Evolutionary conservation across 2,888 invertebrate species (phyloP), one percentile per base, ranked within the genome.

Genomic region (Acronicta aceris): DNA sequence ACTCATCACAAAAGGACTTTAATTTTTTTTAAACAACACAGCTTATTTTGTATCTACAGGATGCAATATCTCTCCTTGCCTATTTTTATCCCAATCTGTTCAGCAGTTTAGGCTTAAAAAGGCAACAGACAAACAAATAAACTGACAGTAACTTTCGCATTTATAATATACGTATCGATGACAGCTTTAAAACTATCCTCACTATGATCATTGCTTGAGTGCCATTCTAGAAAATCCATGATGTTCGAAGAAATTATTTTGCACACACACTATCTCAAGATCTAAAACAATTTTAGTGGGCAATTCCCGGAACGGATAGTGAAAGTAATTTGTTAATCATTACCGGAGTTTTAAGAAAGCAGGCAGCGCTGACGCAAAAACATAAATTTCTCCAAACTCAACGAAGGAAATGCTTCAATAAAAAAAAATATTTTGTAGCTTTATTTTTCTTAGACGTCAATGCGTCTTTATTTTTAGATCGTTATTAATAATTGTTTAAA

Each of bases 381-480:
- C 49, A 53, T 60, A 55, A 60, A 68, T 65, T 46, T 21, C 42
- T 42, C 56, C 56, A 59, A 42, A 61, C 56, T 55, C 55, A 53
- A 57, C 30, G 57, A 59, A 47, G 46, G 49, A 76, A 61, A 45
- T 12, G 40, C 38, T 42, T 27, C 43, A 55, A 50, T 41, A 63
- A 65, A 67, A 71, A 63, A 65, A 67, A 71, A 62, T 59, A 60
- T 69, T 71, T 69, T 36, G 70, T 71, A 51, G 50, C 45, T 58
- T 77, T 80, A 76, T 76, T 77, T 77, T 65, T 65, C 69, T 48
- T 55, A 56, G 66, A 66, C 77, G 72, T 72, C 69, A 74, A 61
- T 50, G 57, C 27, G 41, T 74, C 51, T 56, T 63, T 78, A 70
- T 74, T 76, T 78, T 65, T 47, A 68, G 64, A 68, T 43, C 25